Evolutionary conservation across 2,888 invertebrate species (phyloP).

Genomic region (Myathropa florea): DNA sequence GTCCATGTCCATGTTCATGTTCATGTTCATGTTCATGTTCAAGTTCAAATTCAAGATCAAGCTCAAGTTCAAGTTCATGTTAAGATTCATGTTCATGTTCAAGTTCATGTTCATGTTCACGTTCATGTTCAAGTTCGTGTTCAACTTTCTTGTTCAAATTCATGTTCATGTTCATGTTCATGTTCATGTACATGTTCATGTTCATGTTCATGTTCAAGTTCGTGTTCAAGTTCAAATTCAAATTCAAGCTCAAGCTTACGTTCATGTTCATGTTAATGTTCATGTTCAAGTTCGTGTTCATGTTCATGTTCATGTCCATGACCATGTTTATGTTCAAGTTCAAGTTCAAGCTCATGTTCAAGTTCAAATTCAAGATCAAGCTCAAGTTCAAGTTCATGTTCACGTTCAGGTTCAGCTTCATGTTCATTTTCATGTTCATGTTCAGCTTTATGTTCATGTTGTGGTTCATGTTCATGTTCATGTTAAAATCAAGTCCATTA

Average conservation of each 20-base stretch:
- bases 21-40: background rate
- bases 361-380: background rate
- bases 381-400: background rate
- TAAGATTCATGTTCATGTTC: background rate
- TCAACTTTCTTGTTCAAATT: conserved; percentile 5
- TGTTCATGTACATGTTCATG: conserved; percentile 6
- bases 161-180: conserved; percentile 9
- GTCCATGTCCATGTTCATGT: no score
- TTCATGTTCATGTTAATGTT: no score
- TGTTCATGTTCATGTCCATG: no score
- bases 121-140: no score
- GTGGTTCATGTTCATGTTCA: conserved; percentile 4
- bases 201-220: conserved; percentile 11
- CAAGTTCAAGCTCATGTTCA: no score
- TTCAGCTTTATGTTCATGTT: conserved; percentile 4
- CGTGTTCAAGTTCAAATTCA: conserved; percentile 1
- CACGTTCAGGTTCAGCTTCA: background rate
- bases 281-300: no score
- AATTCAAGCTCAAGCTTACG: background rate
- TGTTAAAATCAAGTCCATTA: background rate
- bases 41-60: background rate
- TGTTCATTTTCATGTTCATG: conserved; percentile 9
- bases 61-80: background rate
- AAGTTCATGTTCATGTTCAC: conserved; percentile 9
- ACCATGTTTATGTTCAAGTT: background rate